Evolutionary conservation across 2,888 invertebrate genomes (phyloP), one percentile per base, ranked within the genome.

Genomic region (Eupithecia subfuscata): DNA sequence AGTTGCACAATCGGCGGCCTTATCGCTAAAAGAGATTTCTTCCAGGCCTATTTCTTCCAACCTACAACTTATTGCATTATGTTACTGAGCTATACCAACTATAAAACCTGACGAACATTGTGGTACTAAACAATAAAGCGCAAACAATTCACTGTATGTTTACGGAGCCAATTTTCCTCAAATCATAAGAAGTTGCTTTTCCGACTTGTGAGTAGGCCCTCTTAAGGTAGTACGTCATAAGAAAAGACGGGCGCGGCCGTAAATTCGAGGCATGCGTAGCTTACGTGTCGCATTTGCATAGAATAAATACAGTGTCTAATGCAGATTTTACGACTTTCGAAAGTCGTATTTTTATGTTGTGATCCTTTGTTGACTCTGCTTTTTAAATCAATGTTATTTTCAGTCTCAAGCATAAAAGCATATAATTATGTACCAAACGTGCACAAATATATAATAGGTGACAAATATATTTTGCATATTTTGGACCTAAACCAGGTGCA

Each of bases 241-340:
- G 64, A 34, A 34, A 34, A 64, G 64, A 64, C 63, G 52, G 65
- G 64, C 18, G 52, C 22, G n/a, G 34, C 37, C 75, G 72, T 75
- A 75, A 75, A 75, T 75, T 73, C 65, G 45, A 65, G 65, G 43
- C 69, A 72, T 34, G 75, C 72, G 72, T 72, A 48, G 40, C 69
- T 65, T 72, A 73, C 69, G 72, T 75, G 75, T 75, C 75, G 45
- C 70, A 73, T 73, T 76, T 73, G 73, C 75, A 76, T 73, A 37
- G 70, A 70, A 68, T 73, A 73, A 43, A 40, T 60, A 70, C 40
- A 40, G 40, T 70, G 25, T 40, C 34, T 70, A 70, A 68, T 43
- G 63, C 70, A 68, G 48, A n/a, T 34, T 69, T 68, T 25, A 68
- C 40, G 43, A 43, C 25, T 40, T 22, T 22, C 7, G 68, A 45